These are phyloP conservation scores for Linnaemya vulpina DNA, from an alignment of 2,888 invertebrate genomes.

Conservation along the genomic window DNA sequence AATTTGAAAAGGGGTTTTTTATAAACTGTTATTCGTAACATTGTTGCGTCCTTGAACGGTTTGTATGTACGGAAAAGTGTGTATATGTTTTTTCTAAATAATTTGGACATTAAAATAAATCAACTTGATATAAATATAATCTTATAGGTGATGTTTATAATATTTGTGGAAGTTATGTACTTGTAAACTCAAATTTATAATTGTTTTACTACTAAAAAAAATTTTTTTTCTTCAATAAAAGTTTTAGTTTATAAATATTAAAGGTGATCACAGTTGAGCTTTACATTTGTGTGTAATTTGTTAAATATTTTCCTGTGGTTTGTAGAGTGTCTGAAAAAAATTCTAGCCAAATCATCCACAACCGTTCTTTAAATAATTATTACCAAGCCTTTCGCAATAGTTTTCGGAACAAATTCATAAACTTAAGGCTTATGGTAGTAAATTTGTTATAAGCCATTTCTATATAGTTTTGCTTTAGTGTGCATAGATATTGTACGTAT, in stretches of 20 bases:
- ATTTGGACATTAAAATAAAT: conserved; percentile 19
- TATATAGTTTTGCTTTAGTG: too few relatives aligned
- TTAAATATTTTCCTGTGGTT: too few relatives aligned
- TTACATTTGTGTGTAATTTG: too few relatives aligned
- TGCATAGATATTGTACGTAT: too few relatives aligned
- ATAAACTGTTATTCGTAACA: background rate
- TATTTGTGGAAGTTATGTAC: background rate
- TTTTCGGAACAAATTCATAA: too few relatives aligned
- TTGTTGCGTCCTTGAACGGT: background rate
- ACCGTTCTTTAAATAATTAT: too few relatives aligned
- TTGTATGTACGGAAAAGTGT: background rate
- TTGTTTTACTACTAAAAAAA: background rate
- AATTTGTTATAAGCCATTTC: too few relatives aligned
- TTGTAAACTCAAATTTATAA: background rate
- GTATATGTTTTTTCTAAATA: background rate
- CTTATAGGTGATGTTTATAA: background rate
- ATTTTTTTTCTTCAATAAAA: background rate
- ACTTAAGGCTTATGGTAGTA: too few relatives aligned
- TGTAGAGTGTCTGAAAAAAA: too few relatives aligned
- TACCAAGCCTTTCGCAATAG: too few relatives aligned
- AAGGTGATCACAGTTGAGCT: too few relatives aligned
- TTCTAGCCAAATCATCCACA: too few relatives aligned
- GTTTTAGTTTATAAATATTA: background rate
- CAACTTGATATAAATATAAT: background rate
- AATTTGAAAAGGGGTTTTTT: background rate